A percentile compares a stretch with the other conserved stretches of the same genome.
These are phyloP conservation scores for Brachyptera putata DNA, from an alignment of 2,888 invertebrate genomes.

Conservation along the genomic window DNA sequence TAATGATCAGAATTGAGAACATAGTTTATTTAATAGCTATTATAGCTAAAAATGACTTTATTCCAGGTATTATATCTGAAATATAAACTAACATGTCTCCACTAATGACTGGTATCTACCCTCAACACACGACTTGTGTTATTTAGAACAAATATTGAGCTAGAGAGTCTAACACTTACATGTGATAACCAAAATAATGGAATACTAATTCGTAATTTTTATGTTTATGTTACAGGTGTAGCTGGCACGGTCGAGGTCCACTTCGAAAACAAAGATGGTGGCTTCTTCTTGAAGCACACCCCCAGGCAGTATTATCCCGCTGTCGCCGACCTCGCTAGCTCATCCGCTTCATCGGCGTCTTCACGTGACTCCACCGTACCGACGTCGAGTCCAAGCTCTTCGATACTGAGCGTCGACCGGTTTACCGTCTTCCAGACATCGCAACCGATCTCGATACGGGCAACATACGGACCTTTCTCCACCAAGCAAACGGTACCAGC, in stretches of 20 bases:
- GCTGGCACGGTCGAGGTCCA: constrained; percentile 77
- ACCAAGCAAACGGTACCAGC: constrained; percentile 91
- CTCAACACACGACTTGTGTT: no score
- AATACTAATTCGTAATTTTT: no score
- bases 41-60: no score
- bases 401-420: constrained; percentile 75
- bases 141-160: no score
- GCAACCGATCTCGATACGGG: constrained; percentile 84
- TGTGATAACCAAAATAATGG: no score
- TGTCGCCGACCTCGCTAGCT: constrained; percentile 39
- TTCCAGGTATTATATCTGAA: no score
- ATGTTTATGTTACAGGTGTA: constrained; percentile 65
- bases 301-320: constrained; percentile 61
- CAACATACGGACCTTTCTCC: constrained; percentile 91
- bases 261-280: constrained; percentile 87
- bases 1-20: no score
- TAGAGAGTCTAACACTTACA: no score
- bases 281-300: constrained; percentile 82
- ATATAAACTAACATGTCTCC: no score
- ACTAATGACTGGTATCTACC: no score
- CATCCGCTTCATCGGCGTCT: constrained; percentile 32
- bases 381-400: constrained; percentile 53
- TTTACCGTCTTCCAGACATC: constrained; percentile 90
- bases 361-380: constrained; percentile 38
- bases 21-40: no score